Percentiles rank a stretch among this genome's conserved stretches.
These are phyloP conservation scores for Aricia artaxerxes DNA, from an alignment of 2,888 invertebrate species.

Conservation along the genomic window DNA sequence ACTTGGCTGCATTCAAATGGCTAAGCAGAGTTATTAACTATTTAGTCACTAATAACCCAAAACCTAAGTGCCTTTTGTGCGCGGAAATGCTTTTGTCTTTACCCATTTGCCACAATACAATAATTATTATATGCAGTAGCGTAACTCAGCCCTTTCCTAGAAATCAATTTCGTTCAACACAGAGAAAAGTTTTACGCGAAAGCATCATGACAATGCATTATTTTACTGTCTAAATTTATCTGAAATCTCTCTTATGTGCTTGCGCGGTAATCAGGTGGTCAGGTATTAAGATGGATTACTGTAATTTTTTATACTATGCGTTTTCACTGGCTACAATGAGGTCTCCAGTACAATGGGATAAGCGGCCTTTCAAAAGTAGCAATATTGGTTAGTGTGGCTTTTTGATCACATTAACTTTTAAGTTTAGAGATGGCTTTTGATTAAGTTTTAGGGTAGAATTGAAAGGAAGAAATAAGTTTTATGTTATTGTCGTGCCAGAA, in stretches of 20 bases:
- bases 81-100: not conserved
- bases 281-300: no score
- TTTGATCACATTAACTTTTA: not conserved
- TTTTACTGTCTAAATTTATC: not conserved
- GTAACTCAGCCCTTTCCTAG: not conserved
- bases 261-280: not conserved
- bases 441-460: not conserved
- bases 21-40: not conserved
- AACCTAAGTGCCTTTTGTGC: not conserved
- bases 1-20: no score
- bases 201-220: not conserved
- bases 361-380: slow-evolving; percentile 4
- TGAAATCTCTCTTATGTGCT: not conserved
- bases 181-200: not conserved
- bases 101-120: not conserved
- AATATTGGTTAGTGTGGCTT: slow-evolving; percentile 5
- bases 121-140: not conserved
- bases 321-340: not conserved
- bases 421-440: not conserved
- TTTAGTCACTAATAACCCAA: not conserved
- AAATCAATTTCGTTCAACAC: not conserved
- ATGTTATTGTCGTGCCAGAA: no score
- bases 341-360: not conserved
- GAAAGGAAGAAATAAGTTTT: not conserved
- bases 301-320: not conserved